Percentiles rank a stretch among this genome's conserved stretches.
Evolutionary conservation across 2,113 vertebrate genomes (phyloP).

Genomic region (Ia io): DNA sequence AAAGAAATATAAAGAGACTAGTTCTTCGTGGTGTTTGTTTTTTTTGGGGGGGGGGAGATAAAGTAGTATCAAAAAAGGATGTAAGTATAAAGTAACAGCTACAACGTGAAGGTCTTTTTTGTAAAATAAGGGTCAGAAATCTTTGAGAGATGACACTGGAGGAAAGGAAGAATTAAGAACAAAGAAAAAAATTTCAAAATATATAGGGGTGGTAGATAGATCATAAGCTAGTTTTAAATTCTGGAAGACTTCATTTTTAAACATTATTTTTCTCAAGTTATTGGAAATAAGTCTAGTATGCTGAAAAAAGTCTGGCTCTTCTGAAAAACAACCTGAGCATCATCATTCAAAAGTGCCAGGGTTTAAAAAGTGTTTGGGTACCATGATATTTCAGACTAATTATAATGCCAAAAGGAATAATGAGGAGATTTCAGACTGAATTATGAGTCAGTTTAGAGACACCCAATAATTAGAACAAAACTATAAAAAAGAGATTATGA

Average conservation of each 20-base stretch:
- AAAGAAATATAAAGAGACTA: not conserved
- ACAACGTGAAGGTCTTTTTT: not conserved
- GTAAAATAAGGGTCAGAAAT: not conserved
- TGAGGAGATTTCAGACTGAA: constrained; percentile 27
- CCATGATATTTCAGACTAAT: constrained; percentile 29
- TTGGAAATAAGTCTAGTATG: not conserved
- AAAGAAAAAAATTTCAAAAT: not conserved
- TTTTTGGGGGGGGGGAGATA: not conserved
- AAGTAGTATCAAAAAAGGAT: not conserved
- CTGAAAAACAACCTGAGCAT: not conserved
- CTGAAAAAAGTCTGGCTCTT: not conserved
- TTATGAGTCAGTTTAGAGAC: not conserved
- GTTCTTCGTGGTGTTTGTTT: not conserved
- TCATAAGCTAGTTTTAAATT: not conserved
- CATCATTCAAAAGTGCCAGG: not conserved
- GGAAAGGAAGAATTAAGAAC: not conserved
- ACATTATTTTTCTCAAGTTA: not conserved
- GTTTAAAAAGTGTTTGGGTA: not conserved
- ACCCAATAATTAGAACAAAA: not conserved
- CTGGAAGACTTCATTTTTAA: not conserved
- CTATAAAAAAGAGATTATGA: not conserved
- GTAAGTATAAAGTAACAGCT: not conserved
- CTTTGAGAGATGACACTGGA: not conserved
- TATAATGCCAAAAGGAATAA: not conserved
- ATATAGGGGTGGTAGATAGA: not conserved